Percentiles rank a stretch among this genome's conserved stretches.
Evolutionary conservation across 2,113 vertebrate genomes (phyloP).

Genomic region (Rhinoderma darwinii): DNA sequence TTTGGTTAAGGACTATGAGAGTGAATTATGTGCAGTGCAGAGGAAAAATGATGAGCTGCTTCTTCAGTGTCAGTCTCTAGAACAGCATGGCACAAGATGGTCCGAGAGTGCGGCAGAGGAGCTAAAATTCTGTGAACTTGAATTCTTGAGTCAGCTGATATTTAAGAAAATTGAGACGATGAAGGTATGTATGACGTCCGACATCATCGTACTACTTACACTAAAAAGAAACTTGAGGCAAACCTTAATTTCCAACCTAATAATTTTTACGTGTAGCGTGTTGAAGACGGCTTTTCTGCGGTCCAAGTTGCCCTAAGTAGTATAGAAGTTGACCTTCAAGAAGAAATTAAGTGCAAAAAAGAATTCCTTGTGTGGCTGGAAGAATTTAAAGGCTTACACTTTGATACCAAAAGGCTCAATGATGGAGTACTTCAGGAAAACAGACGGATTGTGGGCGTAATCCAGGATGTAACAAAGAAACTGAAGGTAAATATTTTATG

Average conservation of each 20-base stretch:
- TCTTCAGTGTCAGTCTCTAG: constrained; percentile 63
- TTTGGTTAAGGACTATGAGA: constrained; percentile 63
- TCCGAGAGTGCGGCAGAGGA: constrained; percentile 48
- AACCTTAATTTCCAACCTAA: neutral
- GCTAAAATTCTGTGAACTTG: constrained; percentile 55
- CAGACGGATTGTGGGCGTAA: constrained; percentile 64
- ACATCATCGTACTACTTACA: neutral
- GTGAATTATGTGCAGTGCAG: constrained; percentile 67
- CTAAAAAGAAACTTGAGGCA: neutral
- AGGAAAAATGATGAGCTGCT: constrained; percentile 68
- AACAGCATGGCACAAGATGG: constrained; percentile 55
- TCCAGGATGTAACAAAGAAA: constrained; percentile 66
- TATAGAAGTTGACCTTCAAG: constrained; percentile 68
- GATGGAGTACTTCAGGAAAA: constrained; percentile 69
- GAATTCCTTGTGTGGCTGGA: constrained; percentile 67
- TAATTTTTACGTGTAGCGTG: constrained; percentile 63
- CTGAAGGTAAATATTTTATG: constrained; percentile 65
- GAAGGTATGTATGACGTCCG: constrained; percentile 5
- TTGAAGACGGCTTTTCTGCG: constrained; percentile 72
- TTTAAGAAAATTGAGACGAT: constrained; percentile 9
- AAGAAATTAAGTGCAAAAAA: constrained; percentile 64
- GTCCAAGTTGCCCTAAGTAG: constrained; percentile 64
- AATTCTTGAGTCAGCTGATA: constrained; percentile 29
- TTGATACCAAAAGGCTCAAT: constrained; percentile 67
- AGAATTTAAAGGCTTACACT: constrained; percentile 62